Evolutionary conservation across 2,888 invertebrate genomes (phyloP).

Genomic region (Heliconius sara): DNA sequence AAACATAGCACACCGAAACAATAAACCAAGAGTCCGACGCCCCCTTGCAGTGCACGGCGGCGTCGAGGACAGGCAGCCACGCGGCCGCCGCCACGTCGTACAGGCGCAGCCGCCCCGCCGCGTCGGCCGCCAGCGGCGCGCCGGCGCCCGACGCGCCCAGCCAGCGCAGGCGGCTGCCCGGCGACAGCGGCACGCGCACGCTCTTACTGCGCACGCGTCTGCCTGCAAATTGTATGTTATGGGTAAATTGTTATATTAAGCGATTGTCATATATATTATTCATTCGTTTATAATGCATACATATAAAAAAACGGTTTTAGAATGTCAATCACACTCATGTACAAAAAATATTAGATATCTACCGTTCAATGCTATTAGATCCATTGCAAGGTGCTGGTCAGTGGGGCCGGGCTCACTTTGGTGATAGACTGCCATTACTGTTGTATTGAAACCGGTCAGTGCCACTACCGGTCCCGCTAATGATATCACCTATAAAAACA

Average conservation of each 20-base stretch:
- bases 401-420: conserved; percentile 68
- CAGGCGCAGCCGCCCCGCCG: conserved; percentile 89
- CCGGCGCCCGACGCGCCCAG: conserved; percentile 92
- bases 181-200: conserved; percentile 86
- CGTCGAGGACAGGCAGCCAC: conserved; percentile 93
- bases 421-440: conserved; percentile 72
- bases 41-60: conserved; percentile 84
- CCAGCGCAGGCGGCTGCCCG: conserved; percentile 88
- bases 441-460: conserved; percentile 67
- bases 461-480: conserved; percentile 71
- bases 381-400: conserved; percentile 78
- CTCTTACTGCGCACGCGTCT: conserved; percentile 64
- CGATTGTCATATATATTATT: no score
- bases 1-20: conserved; percentile 78
- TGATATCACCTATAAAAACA: conserved; percentile 70
- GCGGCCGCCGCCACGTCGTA: conserved; percentile 87
- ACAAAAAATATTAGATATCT: conserved; percentile 32
- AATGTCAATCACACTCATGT: no score
- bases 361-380: conserved; percentile 77
- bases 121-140: conserved; percentile 90
- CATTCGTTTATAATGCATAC: no score
- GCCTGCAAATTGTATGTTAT: not conserved
- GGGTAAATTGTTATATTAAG: no score
- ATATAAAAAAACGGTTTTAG: no score
- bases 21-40: conserved; percentile 77